These are phyloP conservation scores for Calameuta pallipes DNA, from an alignment of 2,888 invertebrate species.

Conservation along the genomic window DNA sequence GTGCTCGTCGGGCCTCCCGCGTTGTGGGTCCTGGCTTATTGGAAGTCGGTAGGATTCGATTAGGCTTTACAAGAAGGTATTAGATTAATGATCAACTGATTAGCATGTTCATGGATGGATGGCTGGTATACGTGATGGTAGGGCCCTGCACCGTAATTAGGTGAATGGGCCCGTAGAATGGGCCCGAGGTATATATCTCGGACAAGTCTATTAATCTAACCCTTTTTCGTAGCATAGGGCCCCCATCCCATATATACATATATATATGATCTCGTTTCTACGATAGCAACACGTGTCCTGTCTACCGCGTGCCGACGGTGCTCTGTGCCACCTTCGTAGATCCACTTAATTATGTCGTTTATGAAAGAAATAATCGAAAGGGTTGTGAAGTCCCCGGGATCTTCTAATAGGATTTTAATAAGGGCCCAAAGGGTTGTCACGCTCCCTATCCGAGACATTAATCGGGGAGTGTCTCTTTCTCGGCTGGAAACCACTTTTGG, in stretches of 20 bases:
- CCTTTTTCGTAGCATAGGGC: neutral
- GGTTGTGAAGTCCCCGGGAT: neutral
- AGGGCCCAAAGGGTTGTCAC: too few relatives aligned
- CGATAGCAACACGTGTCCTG: slow-evolving; percentile 1
- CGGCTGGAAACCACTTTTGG: too few relatives aligned
- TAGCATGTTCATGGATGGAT: neutral
- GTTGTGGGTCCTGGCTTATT: too few relatives aligned
- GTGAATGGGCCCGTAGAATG: neutral
- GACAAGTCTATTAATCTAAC: slow-evolving; percentile 5
- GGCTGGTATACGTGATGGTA: too few relatives aligned
- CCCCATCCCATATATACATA: neutral
- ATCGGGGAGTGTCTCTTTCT: too few relatives aligned
- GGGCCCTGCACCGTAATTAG: neutral
- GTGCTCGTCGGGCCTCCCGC: too few relatives aligned
- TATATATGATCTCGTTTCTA: neutral
- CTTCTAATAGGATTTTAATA: too few relatives aligned
- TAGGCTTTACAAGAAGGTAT: slow-evolving; percentile 1
- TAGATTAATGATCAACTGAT: slow-evolving; percentile 2
- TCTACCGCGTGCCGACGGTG: neutral
- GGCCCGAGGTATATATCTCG: neutral
- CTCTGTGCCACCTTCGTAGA: neutral
- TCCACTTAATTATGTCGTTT: slow-evolving; percentile 1
- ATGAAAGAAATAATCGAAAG: neutral
- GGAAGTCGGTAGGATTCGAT: neutral
- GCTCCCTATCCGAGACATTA: too few relatives aligned